Base-by-base conservation (phyloP, 2,113 vertebrate genomes). In the Turnix velox region DNA sequence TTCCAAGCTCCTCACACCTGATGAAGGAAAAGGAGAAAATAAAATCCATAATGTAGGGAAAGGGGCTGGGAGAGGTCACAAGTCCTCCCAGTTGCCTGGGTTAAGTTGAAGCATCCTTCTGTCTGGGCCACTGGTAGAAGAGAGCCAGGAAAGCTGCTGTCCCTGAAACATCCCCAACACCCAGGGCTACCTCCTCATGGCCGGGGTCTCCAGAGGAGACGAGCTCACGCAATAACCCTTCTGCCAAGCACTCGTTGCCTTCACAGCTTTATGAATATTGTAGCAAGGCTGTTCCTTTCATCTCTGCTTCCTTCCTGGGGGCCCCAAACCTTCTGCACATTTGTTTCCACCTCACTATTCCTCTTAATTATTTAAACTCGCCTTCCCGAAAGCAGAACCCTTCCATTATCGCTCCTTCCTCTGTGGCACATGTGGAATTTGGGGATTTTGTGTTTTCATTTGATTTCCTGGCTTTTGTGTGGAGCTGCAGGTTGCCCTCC, bases 241-340 rank as follows among this genome's bases (percentile, higher is more conserved):
- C 72, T 89, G 19, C 43, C 80, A 91, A 61, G 61, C 88, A 22
- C 43, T 62, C 4, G 0, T 25, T 74, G 90, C 90, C 81, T 84
- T 90, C 68, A 25, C 69, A 93, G 96, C 86, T 49, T 96, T 89
- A 96, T 96, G 92, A 96, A 96, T 96, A 96, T 96, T 96, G 94
- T 82, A 96, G 88, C 81, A 82, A 91, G 69, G 87, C 80, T 1
- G 0, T 24, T 96, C 54, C 86, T 96, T 96, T 95, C 87, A 94
- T 93, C 92, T 92, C 86, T 1, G 23, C 80, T 88, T 75, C 94
- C 77, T 96, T 88, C 88, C 84, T 88, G 88, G 77, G 94, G 95
- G 88, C 74, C 81, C 94, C 88, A 92, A 94, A 90, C 94, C 91
- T 93, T 76, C 92, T 89, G 81, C 51, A 76, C 84, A 91, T 96